Evolutionary conservation across 2,113 vertebrate genomes (phyloP).

Genomic region (Picathartes gymnocephalus): DNA sequence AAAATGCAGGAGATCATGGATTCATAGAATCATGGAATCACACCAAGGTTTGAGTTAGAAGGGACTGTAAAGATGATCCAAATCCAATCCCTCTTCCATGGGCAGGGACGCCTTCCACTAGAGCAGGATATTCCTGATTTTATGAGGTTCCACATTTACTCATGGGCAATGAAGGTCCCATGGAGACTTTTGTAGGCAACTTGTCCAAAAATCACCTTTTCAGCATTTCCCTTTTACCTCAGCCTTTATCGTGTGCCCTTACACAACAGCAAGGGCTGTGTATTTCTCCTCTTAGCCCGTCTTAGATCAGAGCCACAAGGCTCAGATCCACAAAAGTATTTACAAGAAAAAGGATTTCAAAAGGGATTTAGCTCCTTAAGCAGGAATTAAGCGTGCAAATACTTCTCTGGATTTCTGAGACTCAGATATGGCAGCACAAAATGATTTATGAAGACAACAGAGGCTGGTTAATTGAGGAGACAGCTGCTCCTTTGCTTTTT

Average conservation of each 20-base stretch:
- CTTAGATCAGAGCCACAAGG: neutral
- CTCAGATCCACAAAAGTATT: neutral
- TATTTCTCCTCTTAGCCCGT: neutral
- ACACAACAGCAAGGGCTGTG: neutral
- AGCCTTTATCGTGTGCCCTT: accelerated
- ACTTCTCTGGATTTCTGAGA: neutral
- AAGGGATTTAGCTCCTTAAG: neutral
- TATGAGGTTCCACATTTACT: neutral
- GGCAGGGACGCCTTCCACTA: neutral
- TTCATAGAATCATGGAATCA: neutral
- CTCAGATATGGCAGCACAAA: neutral
- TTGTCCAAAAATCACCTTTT: neutral
- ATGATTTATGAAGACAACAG: neutral
- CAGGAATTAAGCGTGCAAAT: neutral
- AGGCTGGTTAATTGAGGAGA: neutral
- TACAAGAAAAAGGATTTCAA: neutral
- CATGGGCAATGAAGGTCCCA: too few species aligned
- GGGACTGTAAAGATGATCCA: neutral
- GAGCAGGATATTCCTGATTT: neutral
- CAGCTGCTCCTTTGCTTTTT: neutral
- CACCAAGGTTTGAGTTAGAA: neutral
- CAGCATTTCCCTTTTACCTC: neutral
- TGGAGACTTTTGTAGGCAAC: neutral
- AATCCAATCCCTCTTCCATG: neutral
- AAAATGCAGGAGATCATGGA: neutral